Evolutionary conservation across 2,797 vertebrate genomes (phyloP).

Genomic region (Kryptolebias ocellatus): DNA sequence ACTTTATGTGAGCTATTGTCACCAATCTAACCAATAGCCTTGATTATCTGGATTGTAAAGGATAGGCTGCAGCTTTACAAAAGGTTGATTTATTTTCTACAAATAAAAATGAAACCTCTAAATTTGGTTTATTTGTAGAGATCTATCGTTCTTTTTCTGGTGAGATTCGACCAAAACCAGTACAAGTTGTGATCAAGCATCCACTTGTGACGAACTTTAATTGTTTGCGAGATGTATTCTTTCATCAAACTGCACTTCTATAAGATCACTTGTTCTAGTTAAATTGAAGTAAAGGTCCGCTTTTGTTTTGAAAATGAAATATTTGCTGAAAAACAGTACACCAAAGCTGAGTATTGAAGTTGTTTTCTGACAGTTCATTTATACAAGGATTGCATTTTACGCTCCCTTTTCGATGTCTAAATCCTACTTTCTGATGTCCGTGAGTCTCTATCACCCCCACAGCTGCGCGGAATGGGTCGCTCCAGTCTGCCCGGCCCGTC

Average conservation of each 20-base stretch:
- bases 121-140: not conserved
- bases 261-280: too few species aligned
- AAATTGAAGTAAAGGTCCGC: too few species aligned
- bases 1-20: conserved; percentile 16
- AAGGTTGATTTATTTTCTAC: not conserved
- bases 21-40: conserved; percentile 14
- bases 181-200: not conserved
- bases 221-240: too few species aligned
- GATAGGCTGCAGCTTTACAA: not conserved
- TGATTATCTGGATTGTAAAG: not conserved
- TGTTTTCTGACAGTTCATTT: not conserved
- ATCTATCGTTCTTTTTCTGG: not conserved
- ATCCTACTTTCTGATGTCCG: conserved; percentile 41
- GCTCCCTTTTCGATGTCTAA: conserved; percentile 6
- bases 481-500: conserved; percentile 84
- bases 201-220: not conserved
- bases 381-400: not conserved
- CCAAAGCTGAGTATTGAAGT: too few species aligned
- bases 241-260: too few species aligned
- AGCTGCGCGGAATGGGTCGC: conserved; percentile 84
- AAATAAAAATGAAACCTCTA: too few species aligned
- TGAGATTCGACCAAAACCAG: too few species aligned
- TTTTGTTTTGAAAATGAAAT: too few species aligned
- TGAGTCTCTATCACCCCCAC: conserved; percentile 63
- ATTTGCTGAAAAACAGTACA: too few species aligned